These are phyloP conservation scores for Hesperophylax magnus DNA, from an alignment of 1,140 invertebrate species.

Conservation along the genomic window DNA sequence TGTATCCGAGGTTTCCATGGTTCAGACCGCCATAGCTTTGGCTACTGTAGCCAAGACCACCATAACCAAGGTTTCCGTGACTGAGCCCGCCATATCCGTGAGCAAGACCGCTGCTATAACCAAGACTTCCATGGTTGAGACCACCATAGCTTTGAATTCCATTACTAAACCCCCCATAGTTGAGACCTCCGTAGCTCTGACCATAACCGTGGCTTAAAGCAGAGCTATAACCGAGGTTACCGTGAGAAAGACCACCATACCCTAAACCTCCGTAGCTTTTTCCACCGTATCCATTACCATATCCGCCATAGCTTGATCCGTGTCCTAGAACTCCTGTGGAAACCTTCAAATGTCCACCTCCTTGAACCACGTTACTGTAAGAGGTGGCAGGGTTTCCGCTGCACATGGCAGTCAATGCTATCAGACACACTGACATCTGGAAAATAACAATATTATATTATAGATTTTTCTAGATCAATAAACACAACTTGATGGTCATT, in stretches of 20 bases:
- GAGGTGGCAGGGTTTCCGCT: slow-evolving; percentile 45
- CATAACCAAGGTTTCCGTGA: neutral
- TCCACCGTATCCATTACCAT: no score
- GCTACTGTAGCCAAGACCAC: slow-evolving; percentile 3
- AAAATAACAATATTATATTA: no score
- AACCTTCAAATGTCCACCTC: neutral
- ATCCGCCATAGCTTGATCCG: neutral
- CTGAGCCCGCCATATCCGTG: slow-evolving; percentile 21
- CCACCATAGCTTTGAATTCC: slow-evolving; percentile 11
- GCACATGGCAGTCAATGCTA: slow-evolving; percentile 33
- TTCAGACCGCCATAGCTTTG: neutral
- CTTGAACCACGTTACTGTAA: slow-evolving; percentile 41
- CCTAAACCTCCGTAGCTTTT: no score
- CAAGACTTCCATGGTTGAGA: neutral
- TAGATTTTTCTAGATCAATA: no score
- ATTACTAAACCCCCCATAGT: neutral
- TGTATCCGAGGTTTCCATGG: neutral
- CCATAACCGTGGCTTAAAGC: neutral
- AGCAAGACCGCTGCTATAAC: slow-evolving; percentile 9
- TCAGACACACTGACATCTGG: slow-evolving; percentile 47
- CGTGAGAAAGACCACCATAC: no score
- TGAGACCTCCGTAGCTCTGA: no score
- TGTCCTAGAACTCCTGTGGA: neutral
- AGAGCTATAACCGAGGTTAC: no score
- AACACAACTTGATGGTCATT: no score